phyloP scores from a whole-genome alignment of 1,140 invertebrate species.

The Ridgeia piscesae region DNA sequence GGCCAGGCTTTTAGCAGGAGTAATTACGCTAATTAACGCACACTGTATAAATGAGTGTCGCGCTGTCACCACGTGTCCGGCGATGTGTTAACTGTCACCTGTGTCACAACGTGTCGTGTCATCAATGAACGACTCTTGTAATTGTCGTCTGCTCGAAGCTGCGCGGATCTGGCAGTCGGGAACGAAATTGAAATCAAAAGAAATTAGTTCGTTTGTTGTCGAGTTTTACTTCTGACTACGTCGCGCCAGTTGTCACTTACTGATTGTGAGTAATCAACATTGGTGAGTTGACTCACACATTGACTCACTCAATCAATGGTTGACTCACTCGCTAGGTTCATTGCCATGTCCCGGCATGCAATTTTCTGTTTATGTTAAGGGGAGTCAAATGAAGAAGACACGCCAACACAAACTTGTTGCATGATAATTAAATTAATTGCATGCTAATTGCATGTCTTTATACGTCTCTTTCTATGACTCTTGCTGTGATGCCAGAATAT shows the following conservation, averaged over 20 bases:
- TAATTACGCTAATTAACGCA: slow-evolving; percentile 6
- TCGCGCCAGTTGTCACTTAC: background rate
- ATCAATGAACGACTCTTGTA: background rate
- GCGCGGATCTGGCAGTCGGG: background rate
- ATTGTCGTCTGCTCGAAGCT: background rate
- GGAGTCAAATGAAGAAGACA: too few relatives aligned
- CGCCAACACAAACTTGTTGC: too few relatives aligned
- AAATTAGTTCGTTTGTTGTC: background rate
- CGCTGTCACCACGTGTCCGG: background rate
- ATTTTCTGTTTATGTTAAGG: too few relatives aligned
- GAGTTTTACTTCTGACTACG: background rate
- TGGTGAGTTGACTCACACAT: background rate
- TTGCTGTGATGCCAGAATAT: too few relatives aligned
- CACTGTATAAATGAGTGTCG: background rate
- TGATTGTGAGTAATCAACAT: background rate
- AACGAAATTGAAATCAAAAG: background rate
- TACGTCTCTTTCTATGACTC: too few relatives aligned
- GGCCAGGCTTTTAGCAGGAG: background rate
- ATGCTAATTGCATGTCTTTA: too few relatives aligned
- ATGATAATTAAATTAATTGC: too few relatives aligned
- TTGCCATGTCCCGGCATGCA: too few relatives aligned
- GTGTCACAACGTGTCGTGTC: background rate
- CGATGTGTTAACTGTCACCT: slow-evolving; percentile 4
- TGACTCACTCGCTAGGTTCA: too few relatives aligned
- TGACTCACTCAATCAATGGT: background rate